Percentiles rank a stretch among this genome's conserved stretches.
phyloP scores from a whole-genome alignment of 1,140 invertebrate species.

The Diplogasteroides magnus region DNA sequence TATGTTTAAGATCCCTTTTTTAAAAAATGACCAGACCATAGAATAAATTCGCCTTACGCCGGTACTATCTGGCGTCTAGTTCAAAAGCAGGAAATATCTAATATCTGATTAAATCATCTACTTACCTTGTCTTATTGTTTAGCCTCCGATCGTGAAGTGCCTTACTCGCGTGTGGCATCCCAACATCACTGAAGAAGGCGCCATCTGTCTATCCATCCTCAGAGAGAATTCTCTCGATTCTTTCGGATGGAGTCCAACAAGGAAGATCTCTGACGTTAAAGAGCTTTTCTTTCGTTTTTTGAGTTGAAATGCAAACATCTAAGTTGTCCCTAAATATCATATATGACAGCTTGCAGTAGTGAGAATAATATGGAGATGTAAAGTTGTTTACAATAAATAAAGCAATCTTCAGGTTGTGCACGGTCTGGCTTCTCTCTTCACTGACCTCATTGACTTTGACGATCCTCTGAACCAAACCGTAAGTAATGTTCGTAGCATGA shows the following conservation, averaged over 20 bases:
- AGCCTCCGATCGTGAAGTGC: constrained; percentile 87
- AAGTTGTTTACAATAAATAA: no score
- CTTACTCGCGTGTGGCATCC: constrained; percentile 87
- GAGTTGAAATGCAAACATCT: no score
- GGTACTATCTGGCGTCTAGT: no score
- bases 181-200: constrained; percentile 84
- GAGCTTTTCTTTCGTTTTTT: no score
- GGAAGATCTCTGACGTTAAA: constrained; percentile 77
- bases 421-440: constrained; percentile 86
- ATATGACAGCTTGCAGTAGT: no score
- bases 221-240: constrained; percentile 85
- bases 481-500: no score
- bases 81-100: no score
- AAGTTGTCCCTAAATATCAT: no score
- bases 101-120: constrained; percentile 13
- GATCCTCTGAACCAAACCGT: constrained; percentile 73
- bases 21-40: no score
- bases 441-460: constrained; percentile 87
- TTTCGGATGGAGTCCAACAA: constrained; percentile 83
- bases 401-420: constrained; percentile 71
- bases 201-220: constrained; percentile 80
- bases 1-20: no score
- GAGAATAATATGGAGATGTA: no score
- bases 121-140: constrained; percentile 56
- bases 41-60: no score